Base-by-base conservation (phyloP, 2,113 vertebrate genomes). In the Loxodonta africana region DNA sequence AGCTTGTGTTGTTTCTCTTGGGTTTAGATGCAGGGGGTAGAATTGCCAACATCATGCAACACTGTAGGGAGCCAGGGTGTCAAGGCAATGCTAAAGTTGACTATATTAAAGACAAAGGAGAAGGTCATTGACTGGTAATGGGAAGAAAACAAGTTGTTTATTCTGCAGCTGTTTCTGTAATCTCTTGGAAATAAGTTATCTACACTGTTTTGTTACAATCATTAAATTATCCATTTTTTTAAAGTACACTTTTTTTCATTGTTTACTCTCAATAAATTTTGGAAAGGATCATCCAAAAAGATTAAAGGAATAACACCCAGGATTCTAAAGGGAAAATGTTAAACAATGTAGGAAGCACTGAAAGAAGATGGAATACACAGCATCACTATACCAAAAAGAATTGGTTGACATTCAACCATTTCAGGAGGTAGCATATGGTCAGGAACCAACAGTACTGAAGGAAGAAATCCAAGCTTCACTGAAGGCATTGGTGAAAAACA, bases 21-120 rank as follows among this genome's bases (percentile, higher is more conserved):
- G 93, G 76, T 95, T 67, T 91, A 60, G 85, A 92, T 96, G 96
- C 95, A 97, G 95, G 96, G 97, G 95, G 96, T 98, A 88, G 65
- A 97, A 96, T 88, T 97, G 81, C 33, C 87, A 95, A 84, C 90
- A 84, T 18, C 69, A 96, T 84, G 94, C n/a, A 51, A 28, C 95
- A 73, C 94, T 74, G 97, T 86, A 84, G 96, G 96, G 41, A 88
- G 63, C 41, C 76, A n/a, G 83, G 57, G 80, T 95, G 88, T 87
- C 90, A 92, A 83, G 76, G 44, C 74, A 71, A 53, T 63, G 77
- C 4, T 84, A 44, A 87, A 93, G 63, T 57, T 95, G 93, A 88
- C 95, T 90, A 33, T 62, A 92, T 87, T 84, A 87, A 95, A 95
- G 48, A 95, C 5, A 76, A 94, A 97, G 23, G 30, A 94, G 62